phyloP scores from a whole-genome alignment of 2,113 vertebrate genomes.

The Dipodomys spectabilis region DNA sequence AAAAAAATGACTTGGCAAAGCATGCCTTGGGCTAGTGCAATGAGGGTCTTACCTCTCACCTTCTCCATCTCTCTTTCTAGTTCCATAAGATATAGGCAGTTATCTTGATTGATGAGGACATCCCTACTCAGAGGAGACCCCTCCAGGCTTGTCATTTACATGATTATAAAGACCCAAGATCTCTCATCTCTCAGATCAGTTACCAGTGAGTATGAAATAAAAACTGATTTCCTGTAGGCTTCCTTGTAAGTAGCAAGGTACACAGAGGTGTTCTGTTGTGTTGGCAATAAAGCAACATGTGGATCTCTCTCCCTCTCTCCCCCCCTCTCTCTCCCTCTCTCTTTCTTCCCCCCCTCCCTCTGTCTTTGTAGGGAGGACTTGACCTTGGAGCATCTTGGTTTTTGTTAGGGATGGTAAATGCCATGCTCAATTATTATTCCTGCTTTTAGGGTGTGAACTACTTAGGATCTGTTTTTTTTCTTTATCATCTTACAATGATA shows the following conservation, averaged over 20 bases:
- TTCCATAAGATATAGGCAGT: background rate
- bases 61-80: background rate
- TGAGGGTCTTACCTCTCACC: background rate
- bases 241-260: background rate
- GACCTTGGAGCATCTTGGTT: slow-evolving; percentile 6
- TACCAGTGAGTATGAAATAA: background rate
- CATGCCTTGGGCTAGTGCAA: background rate
- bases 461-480: background rate
- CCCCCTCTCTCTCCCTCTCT: too few species aligned
- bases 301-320: background rate
- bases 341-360: too few species aligned
- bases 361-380: background rate
- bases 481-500: background rate
- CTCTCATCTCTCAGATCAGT: background rate
- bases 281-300: background rate
- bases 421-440: background rate
- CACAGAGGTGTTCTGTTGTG: background rate
- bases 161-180: background rate
- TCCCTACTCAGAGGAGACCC: background rate
- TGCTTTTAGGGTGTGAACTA: background rate
- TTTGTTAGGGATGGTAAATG: background rate
- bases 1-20: slow-evolving; percentile 41
- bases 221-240: background rate
- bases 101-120: background rate
- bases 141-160: background rate